phyloP scores from a whole-genome alignment of 2,888 invertebrate genomes.

The Branchellion lobata region DNA sequence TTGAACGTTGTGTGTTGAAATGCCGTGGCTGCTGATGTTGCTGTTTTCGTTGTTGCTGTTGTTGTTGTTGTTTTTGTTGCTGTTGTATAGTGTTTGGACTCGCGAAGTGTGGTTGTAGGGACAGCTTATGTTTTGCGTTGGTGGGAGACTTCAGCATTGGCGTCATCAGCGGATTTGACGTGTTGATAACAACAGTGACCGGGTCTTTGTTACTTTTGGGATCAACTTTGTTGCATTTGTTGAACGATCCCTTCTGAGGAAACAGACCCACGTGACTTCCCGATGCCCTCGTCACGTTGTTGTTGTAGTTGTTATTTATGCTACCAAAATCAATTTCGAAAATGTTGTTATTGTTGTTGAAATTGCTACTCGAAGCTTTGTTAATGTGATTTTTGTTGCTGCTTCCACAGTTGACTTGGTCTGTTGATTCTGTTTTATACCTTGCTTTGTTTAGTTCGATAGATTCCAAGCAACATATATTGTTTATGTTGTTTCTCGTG shows the following conservation, averaged over 20 bases:
- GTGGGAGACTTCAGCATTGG: neutral
- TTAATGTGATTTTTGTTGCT: too few species aligned
- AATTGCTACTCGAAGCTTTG: too few species aligned
- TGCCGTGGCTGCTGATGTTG: too few species aligned
- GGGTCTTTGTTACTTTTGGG: neutral
- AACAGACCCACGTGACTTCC: neutral
- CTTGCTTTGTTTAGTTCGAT: neutral
- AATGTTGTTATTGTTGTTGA: neutral
- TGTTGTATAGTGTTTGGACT: too few species aligned
- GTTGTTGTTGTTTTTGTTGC: neutral
- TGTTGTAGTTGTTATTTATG: neutral
- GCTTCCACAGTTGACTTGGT: constrained; percentile 3
- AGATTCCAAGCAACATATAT: neutral
- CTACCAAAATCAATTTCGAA: neutral
- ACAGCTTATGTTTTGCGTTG: neutral
- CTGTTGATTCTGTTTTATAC: neutral
- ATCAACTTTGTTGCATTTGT: constrained; percentile 11
- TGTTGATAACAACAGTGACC: neutral
- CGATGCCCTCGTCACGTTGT: neutral
- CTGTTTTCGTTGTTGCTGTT: too few species aligned
- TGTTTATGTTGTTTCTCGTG: neutral
- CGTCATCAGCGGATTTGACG: neutral
- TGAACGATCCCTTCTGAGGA: neutral
- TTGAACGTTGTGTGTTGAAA: too few species aligned
- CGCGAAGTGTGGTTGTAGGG: too few species aligned